Base-by-base conservation (phyloP, 2,797 vertebrate genomes). In the Macrochelys suwanniensis region DNA sequence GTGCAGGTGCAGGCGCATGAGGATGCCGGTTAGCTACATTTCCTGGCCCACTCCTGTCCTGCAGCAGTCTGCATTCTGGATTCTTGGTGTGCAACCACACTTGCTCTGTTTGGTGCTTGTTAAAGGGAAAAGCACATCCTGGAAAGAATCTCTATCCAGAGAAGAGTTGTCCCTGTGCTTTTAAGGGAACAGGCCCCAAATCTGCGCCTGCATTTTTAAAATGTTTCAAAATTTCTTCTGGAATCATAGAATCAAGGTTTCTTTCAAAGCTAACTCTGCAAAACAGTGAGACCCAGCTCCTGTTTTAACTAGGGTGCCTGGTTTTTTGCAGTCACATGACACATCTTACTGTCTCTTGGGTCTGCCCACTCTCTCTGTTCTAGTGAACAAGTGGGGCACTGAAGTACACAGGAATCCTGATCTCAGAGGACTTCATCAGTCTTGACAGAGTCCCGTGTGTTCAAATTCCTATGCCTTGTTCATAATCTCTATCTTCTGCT, bases 51-150 rank as follows among this genome's bases (percentile, higher is more conserved):
- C 1, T 37, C 2, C 1, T 4, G 49, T 42, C 37, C 82, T 49
- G 26, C 7, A 50, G 33, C 71, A 1, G 12, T 45, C 50, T 78
- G 42, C 3, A 19, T 53, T 89, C 45, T 85, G 42, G 85, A 47
- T 56, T 33, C 42, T 56, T 26, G 23, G 56, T 10, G n/a, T 17
- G 57, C 53, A 37, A 7, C 25, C 31, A 9, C 47, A 16, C 83
- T 84, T 17, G n/a, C 61, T 88, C 15, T 42, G 21, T 82, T 31
- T 65, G 47, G 1, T 2, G 42, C 50, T 59, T 25, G 37, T n/a
- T 3, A 23, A 15, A 84, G 13, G 19, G 31, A 5, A 42, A 2
- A 0, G 2, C 12, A 23, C 33, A n/a, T 17, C n/a, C n/a, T 68
- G 17, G 61, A 19, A 37, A 37, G 61, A 37, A 19, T n/a, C n/a